These are phyloP conservation scores for Orchestes rusci DNA, from an alignment of 2,888 invertebrate genomes.

Conservation along the genomic window DNA sequence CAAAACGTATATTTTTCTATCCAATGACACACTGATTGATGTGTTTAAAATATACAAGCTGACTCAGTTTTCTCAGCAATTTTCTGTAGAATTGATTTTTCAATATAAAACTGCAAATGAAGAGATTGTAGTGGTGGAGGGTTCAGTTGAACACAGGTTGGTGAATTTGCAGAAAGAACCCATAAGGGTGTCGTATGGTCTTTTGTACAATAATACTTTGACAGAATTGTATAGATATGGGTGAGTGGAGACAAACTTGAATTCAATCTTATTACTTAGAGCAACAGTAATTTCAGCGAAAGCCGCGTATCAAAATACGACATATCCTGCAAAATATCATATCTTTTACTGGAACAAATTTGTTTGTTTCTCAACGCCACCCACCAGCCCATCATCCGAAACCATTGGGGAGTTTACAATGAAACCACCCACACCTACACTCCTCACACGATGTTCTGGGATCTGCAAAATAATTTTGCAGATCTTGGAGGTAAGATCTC, in stretches of 20 bases:
- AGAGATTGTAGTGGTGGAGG: no score
- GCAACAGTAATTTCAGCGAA: no score
- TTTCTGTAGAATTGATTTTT: background rate
- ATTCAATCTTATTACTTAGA: no score
- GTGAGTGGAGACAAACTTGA: no score
- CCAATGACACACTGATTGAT: background rate
- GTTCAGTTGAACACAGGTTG: no score
- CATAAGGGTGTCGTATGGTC: constrained; percentile 12
- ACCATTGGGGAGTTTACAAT: constrained; percentile 7
- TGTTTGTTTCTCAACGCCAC: constrained; percentile 9
- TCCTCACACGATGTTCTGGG: constrained; percentile 3
- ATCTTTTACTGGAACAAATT: constrained; percentile 6
- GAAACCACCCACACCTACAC: constrained; percentile 1
- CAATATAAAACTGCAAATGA: no score
- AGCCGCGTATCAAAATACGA: constrained; percentile 3
- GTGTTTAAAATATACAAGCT: background rate
- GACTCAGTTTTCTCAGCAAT: background rate
- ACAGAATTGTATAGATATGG: no score
- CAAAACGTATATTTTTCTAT: background rate
- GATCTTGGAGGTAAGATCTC: constrained; percentile 12
- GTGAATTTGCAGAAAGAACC: constrained; percentile 8
- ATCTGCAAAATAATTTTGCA: constrained; percentile 5
- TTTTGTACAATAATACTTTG: constrained; percentile 1
- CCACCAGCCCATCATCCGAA: constrained; percentile 8
- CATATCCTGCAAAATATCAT: constrained; percentile 3